phyloP scores from a whole-genome alignment of 2,113 vertebrate genomes.

The Plecotus auritus region DNA sequence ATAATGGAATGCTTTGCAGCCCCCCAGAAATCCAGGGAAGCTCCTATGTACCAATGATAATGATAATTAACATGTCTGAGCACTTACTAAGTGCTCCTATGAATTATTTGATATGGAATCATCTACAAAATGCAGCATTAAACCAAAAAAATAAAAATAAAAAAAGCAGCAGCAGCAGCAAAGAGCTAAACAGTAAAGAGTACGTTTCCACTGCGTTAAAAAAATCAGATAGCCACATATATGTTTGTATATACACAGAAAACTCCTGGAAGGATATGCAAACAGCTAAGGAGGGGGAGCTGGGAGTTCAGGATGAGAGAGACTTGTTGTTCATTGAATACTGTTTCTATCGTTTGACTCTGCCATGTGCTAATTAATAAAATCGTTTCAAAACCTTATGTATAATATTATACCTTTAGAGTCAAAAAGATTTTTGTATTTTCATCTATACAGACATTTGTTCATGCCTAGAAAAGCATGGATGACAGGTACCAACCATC shows the following conservation, averaged over 20 bases:
- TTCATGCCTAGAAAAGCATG: neutral
- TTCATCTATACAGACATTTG: neutral
- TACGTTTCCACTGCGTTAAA: neutral
- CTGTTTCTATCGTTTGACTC: neutral
- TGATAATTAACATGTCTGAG: neutral
- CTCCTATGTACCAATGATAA: neutral
- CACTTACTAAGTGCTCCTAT: neutral
- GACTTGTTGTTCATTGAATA: neutral
- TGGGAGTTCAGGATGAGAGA: neutral
- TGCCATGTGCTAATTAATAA: neutral
- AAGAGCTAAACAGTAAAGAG: neutral
- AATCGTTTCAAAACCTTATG: neutral
- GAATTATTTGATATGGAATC: neutral
- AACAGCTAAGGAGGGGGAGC: neutral
- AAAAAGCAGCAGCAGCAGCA: neutral
- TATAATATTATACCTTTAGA: neutral
- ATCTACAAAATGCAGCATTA: neutral
- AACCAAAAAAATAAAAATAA: neutral
- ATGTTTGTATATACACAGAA: neutral
- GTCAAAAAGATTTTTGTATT: neutral
- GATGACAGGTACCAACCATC: neutral
- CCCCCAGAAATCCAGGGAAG: neutral
- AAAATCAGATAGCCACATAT: neutral
- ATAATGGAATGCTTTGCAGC: neutral
- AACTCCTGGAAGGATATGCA: neutral